Base-by-base conservation (phyloP, 2,797 vertebrate species). In the Xenops minutus region DNA sequence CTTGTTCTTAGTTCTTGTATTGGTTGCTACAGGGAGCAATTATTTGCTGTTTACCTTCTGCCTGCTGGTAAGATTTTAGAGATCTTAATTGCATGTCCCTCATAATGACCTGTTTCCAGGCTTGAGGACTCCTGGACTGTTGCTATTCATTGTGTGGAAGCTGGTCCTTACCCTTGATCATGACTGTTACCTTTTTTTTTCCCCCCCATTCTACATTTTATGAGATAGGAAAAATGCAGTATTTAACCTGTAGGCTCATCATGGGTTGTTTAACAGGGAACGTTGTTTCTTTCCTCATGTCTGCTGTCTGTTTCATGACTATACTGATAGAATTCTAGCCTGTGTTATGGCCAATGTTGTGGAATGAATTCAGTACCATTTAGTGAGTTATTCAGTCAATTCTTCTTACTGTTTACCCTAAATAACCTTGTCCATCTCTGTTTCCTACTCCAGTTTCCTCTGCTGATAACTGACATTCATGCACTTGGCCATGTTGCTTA, bases 321-420 rank as follows among this genome's bases (percentile, higher is more conserved):
- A 1, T 36, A 23, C 12, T 82, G 54, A 34, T 72, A 34, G 54
- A 68, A 39, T 54, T 59, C 43, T 52, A 56, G 52, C 67, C 63
- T 87, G 37, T 7, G 5, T 44, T 58, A 58, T 3, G 29, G 49
- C 27, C 76, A 52, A 21, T 52, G 14, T 44, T 52, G 29, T 85
- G 71, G 46, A 74, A 52, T 32, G n/a, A 68, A 54, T 51, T 88
- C 54, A 24, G 8, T 58, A 8, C 26, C 26, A 19, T 34, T 75
- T 64, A 43, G 7, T 32, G 56, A 74, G 39, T 39, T 85, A 64
- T 58, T 88, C 68, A 94, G 24, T 16, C 55, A 74, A 4, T 14
- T 92, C 51, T 93, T 94, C 79, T 80, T 86, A 16, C 39, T 88
- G 43, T 75, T 95, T 94, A 93, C 73, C 89, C 89, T 66, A 92